These are phyloP conservation scores for Chaetodon trifascialis DNA, from an alignment of 2,113 vertebrate genomes.

Conservation along the genomic window DNA sequence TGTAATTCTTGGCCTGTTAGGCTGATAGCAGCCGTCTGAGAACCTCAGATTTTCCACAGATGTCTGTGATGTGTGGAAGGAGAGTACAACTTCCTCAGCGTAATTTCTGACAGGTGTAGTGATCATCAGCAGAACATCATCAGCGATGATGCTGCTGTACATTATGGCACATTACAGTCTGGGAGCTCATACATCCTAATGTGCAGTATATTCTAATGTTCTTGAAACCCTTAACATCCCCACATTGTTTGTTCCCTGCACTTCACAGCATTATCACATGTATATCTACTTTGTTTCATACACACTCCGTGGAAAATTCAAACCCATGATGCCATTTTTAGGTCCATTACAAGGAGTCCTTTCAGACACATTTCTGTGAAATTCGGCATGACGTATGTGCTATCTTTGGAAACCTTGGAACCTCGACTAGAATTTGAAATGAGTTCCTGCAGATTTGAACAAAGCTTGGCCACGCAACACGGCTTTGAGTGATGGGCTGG, in stretches of 20 bases:
- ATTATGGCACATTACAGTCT: background rate
- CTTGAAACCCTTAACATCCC: background rate
- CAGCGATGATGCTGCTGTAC: background rate
- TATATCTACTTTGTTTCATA: background rate
- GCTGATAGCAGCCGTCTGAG: constrained; percentile 46
- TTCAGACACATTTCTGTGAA: constrained; percentile 5
- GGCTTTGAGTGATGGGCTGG: background rate
- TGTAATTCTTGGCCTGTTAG: constrained; percentile 70
- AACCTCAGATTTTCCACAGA: constrained; percentile 38
- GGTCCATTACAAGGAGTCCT: constrained; percentile 3
- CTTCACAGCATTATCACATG: background rate
- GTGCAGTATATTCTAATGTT: background rate
- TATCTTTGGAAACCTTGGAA: constrained; percentile 16
- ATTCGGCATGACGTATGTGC: constrained; percentile 3
- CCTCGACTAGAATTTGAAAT: constrained; percentile 5
- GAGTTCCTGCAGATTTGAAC: constrained; percentile 5
- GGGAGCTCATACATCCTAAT: background rate
- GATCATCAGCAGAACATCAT: background rate
- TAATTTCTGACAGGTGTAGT: background rate
- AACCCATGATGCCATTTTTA: background rate
- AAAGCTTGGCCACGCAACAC: background rate
- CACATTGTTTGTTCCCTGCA: background rate
- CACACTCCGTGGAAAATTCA: background rate
- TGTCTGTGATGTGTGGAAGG: background rate
- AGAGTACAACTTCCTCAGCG: background rate